Conservation (phyloP, 2,888 invertebrate species). For the Miltochrista miniata region DNA sequence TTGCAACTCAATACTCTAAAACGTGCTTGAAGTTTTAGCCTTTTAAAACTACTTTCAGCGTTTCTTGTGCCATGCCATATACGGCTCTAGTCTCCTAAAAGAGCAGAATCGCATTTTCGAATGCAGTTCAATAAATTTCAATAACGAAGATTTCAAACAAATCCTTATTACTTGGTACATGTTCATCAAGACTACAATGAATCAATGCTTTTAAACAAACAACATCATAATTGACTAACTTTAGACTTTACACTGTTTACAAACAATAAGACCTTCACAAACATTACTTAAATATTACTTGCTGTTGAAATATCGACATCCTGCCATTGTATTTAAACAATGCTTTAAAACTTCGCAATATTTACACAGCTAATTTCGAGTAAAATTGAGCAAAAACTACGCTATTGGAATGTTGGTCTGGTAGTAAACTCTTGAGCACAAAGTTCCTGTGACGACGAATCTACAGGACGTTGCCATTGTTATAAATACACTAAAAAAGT, state of each 20-base stretch:
- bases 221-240: neutral
- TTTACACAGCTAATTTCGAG: constrained; percentile 11
- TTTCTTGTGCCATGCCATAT: too few relatives aligned
- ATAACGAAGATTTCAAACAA: too few relatives aligned
- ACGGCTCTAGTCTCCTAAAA: too few relatives aligned
- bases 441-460: constrained; percentile 5
- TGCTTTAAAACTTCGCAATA: constrained; percentile 12
- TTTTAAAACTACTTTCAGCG: too few relatives aligned
- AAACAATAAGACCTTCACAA: neutral
- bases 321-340: constrained; percentile 24
- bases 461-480: constrained; percentile 11
- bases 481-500: constrained; percentile 17
- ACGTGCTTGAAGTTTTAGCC: too few relatives aligned
- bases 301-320: constrained; percentile 15
- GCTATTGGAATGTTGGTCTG: constrained; percentile 24
- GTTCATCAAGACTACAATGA: neutral
- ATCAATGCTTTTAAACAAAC: neutral
- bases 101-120: too few relatives aligned
- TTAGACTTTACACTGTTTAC: neutral
- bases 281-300: neutral
- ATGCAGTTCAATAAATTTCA: too few relatives aligned
- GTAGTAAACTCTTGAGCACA: constrained; percentile 18
- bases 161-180: too few relatives aligned
- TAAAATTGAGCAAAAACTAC: constrained; percentile 29
- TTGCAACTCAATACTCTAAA: too few relatives aligned